Evolutionary conservation across 2,888 invertebrate genomes (phyloP), one percentile per base, ranked within the genome.

Genomic region (Brachypterus glaber): DNA sequence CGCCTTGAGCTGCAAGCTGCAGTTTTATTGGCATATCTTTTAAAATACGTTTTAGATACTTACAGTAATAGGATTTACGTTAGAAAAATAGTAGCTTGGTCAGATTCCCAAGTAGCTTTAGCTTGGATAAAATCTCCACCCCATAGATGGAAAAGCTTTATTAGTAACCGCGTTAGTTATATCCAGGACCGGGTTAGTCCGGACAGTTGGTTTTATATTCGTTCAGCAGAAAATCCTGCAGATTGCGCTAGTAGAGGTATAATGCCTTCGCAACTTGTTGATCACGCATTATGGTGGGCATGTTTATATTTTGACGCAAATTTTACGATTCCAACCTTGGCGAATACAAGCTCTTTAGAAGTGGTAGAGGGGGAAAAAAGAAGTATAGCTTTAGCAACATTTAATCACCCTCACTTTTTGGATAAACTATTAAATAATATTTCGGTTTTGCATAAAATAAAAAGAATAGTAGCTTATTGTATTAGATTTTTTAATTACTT

Each of bases 41-140:
- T 37, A 9, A 7, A 5, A 5, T 15, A 18, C 17, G 21, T 37
- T 37, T 32, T 34, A 4, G 5, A 12, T 8, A 16, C 32, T 11
- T 33, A 34, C 12, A 5, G 8, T 5, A 13, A 16, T 26, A 13
- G n/a, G 3, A 15, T 16, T 17, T 4, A 16, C 12, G 15, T 33
- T 11, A n/a, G 8, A n/a, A 24, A 31, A n/a, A 16, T 40, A 15
- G 18, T 24, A 14, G 42, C 42, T 13, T 43, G 44, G 18, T 36
- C 40, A 11, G 42, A 42, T 29, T 42, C 42, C 7, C 24, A 9
- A 14, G 30, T 41, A 3, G 35, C 26, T 7, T 17, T 43, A n/a
- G 3, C 16, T 11, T 43, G 43, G 43, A 36, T 43, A 21, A 36
- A 43, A 18, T 42, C 40, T 8, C 16, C 42, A 4, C 35, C 40